Conservation (phyloP, 2,888 invertebrate species). For the Drosophila mayaguana region DNA sequence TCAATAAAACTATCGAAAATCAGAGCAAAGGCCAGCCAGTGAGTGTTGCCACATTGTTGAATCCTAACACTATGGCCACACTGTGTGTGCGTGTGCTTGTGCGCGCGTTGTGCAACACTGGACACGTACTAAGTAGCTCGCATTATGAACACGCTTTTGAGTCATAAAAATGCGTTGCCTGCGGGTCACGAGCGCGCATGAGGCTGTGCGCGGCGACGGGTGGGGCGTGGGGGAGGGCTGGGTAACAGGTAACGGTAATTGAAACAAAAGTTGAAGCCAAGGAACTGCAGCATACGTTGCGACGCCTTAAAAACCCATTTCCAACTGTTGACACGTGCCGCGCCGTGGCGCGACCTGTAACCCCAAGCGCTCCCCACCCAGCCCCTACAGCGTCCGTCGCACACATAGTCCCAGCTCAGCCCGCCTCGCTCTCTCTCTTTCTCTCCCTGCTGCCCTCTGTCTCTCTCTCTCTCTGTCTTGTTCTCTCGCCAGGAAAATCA, state of each 20-base stretch:
- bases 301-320: slow-evolving; percentile 79
- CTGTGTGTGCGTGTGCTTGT: background rate
- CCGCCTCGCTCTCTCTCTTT: background rate
- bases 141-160: slow-evolving; percentile 62
- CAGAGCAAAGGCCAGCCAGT: background rate
- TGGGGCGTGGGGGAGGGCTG: background rate
- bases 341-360: slow-evolving; percentile 56
- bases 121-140: slow-evolving; percentile 43
- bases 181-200: slow-evolving; percentile 37
- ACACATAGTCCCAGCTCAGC: too few relatives aligned
- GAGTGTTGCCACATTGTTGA: slow-evolving; percentile 3
- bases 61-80: slow-evolving; percentile 15
- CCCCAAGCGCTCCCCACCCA: slow-evolving; percentile 23
- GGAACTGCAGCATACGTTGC: slow-evolving; percentile 75
- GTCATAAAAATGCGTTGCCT: slow-evolving; percentile 61
- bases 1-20: background rate
- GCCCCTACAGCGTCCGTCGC: background rate
- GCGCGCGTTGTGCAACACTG: slow-evolving; percentile 51
- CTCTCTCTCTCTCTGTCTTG: too few relatives aligned
- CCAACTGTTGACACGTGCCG: slow-evolving; percentile 80
- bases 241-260: slow-evolving; percentile 76
- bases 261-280: slow-evolving; percentile 76
- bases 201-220: too few relatives aligned
- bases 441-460: too few relatives aligned
- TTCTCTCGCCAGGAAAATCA: slow-evolving; percentile 56